Percentiles rank a stretch among this genome's conserved stretches.
phyloP scores from a whole-genome alignment of 1,140 invertebrate species.

The Apis florea region DNA sequence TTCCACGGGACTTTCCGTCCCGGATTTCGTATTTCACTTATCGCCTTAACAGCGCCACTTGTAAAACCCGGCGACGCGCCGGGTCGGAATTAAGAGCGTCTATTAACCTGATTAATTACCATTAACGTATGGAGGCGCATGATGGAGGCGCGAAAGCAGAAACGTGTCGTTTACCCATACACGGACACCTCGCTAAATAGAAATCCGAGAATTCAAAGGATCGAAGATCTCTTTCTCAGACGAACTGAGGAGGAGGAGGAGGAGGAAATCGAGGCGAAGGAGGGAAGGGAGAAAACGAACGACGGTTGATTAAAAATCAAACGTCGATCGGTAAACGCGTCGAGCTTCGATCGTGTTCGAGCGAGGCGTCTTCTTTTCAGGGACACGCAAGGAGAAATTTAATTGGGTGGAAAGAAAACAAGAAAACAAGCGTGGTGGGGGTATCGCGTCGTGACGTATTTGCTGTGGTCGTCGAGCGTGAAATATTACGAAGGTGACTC shows the following conservation, averaged over 20 bases:
- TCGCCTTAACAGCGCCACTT: conserved; percentile 52
- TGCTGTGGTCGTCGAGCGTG: neutral
- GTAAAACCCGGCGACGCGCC: conserved; percentile 34
- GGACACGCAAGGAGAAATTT: neutral
- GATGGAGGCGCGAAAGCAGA: conserved; percentile 38
- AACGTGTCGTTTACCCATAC: conserved; percentile 33
- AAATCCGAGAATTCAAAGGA: neutral
- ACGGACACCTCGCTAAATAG: conserved; percentile 15
- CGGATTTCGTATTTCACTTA: conserved; percentile 41
- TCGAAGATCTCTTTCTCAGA: conserved; percentile 13
- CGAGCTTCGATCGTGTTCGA: neutral
- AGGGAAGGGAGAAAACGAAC: neutral
- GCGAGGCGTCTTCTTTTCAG: neutral
- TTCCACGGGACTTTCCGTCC: neutral
- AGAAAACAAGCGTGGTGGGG: neutral
- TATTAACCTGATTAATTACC: conserved; percentile 71
- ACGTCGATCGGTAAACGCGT: neutral
- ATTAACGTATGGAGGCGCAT: conserved; percentile 60
- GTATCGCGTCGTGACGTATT: neutral
- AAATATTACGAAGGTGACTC: conserved; percentile 16
- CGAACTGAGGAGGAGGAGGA: neutral
- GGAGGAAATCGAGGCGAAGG: neutral
- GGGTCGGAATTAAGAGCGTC: conserved; percentile 49
- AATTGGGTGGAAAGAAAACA: neutral
- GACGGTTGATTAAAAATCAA: neutral